Evolutionary conservation across 2,113 vertebrate genomes (phyloP), one percentile per base, ranked within the genome.

Genomic region (Hystrix brachyura): DNA sequence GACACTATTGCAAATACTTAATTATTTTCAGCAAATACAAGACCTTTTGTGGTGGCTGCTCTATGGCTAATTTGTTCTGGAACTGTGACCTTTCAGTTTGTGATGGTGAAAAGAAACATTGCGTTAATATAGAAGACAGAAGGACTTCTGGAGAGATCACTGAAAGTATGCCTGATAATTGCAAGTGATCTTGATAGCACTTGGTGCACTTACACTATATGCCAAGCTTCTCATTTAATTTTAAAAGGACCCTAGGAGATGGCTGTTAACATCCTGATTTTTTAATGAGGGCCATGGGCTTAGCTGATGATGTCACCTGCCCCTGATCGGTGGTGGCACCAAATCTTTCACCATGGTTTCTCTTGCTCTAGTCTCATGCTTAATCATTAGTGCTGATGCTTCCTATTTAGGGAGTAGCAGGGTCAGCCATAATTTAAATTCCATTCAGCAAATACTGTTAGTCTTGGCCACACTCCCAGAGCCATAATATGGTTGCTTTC

Each of bases 391-490:
- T 38, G 95, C 84, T 87, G 80, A 94, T 81, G 87, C 19, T 95
- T 94, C 65, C 94, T 82, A 94, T 97, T 87, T 96, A 94, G 78
- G 81, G 90, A 90, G 87, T 72, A 94, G 76, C 81, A 92, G 51
- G 90, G 87, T 90, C 81, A 96, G 55, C 81, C 80, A 92, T 92
- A 48, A 96, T 97, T 97, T 97, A 95, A 97, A 97, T 97, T 97
- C 92, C 95, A 84, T 92, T 95, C 79, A 80, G 83, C 79, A 96
- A 94, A 97, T 95, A 97, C 83, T 90, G 69, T 97, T 97, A 92
- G 94, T 90, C 88, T 94, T 97, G 96, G 97, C 97, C 81, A 74
- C 69, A 82, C 15, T 96, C 97, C 96, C 96, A 92, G 97, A 94
- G 60, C 76, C 38, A 23, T 92, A 90, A 87, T 90, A 81, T 92